phyloP scores from a whole-genome alignment of 1,140 invertebrate species.

The Rhopalosiphum padi region DNA sequence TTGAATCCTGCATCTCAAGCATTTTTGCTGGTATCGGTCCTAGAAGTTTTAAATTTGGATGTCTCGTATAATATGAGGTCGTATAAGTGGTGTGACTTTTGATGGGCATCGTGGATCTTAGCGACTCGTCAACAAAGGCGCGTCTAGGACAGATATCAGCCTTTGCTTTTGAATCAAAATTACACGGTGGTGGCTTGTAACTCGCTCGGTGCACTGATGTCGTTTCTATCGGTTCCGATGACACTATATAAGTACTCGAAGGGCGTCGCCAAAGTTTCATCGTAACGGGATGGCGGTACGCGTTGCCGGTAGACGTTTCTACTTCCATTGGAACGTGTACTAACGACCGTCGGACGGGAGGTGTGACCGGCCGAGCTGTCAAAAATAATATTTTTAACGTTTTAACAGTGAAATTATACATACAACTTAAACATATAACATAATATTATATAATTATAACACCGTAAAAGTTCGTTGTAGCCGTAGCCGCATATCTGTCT shows the following conservation, averaged over 20 bases:
- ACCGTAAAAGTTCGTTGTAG: no score
- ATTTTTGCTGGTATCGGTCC: not conserved
- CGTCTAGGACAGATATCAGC: no score
- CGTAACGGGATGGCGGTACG: not conserved
- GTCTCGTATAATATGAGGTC: not conserved
- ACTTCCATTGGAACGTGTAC: not conserved
- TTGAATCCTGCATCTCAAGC: not conserved
- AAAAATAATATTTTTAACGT: not conserved
- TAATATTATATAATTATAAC: not conserved
- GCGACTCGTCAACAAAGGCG: not conserved
- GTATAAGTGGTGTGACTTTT: not conserved
- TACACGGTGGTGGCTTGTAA: slow-evolving; percentile 10
- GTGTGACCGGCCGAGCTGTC: not conserved
- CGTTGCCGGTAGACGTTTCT: not conserved
- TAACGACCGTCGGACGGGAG: not conserved
- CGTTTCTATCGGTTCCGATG: not conserved
- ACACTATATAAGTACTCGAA: not conserved
- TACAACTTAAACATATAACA: no score
- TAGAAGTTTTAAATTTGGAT: not conserved
- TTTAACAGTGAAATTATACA: not conserved
- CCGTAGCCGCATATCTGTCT: not conserved
- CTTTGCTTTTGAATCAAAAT: not conserved
- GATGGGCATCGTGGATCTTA: not conserved
- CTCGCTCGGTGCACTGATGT: not conserved
- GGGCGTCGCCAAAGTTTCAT: not conserved